These are phyloP conservation scores for Tanytarsus gracilentus DNA, from an alignment of 2,888 invertebrate genomes.

Conservation along the genomic window DNA sequence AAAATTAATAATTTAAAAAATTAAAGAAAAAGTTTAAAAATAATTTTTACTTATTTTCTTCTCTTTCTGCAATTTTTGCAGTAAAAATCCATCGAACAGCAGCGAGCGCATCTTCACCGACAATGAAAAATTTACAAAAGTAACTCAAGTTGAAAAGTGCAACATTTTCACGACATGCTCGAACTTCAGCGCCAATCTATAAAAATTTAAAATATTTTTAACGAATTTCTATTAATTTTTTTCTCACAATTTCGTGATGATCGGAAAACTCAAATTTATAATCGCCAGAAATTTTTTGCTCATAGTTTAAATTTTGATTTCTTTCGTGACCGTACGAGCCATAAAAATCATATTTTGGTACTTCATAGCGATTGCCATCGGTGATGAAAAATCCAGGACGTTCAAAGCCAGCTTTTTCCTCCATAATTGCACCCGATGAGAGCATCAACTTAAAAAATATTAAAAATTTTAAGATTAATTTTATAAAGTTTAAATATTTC, in stretches of 20 bases:
- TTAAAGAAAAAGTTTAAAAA: background rate
- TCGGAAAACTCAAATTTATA: slow-evolving; percentile 72
- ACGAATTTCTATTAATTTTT: too few species aligned
- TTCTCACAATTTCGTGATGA: slow-evolving; percentile 68
- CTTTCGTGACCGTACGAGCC: slow-evolving; percentile 64
- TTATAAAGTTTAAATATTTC: too few species aligned
- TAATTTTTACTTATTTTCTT: slow-evolving; percentile 39
- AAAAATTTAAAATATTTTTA: too few species aligned
- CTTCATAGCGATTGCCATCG: slow-evolving; percentile 50
- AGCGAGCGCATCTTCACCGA: slow-evolving; percentile 71
- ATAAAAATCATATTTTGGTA: slow-evolving; percentile 76
- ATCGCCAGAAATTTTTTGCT: slow-evolving; percentile 61
- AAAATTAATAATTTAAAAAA: too few species aligned
- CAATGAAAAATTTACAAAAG: slow-evolving; percentile 79
- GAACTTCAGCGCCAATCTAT: slow-evolving; percentile 72
- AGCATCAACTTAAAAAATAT: slow-evolving; percentile 1
- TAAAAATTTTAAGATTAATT: background rate
- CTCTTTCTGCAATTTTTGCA: slow-evolving; percentile 57
- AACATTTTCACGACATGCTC: slow-evolving; percentile 67
- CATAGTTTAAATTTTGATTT: slow-evolving; percentile 59
- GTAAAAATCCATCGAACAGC: slow-evolving; percentile 80
- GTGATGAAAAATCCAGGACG: slow-evolving; percentile 72
- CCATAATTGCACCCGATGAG: slow-evolving; percentile 68
- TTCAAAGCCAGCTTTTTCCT: slow-evolving; percentile 82
- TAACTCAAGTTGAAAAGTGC: slow-evolving; percentile 82